Evolutionary conservation across 1,140 invertebrate species (phyloP).

Genomic region (Temnothorax longispinosus): DNA sequence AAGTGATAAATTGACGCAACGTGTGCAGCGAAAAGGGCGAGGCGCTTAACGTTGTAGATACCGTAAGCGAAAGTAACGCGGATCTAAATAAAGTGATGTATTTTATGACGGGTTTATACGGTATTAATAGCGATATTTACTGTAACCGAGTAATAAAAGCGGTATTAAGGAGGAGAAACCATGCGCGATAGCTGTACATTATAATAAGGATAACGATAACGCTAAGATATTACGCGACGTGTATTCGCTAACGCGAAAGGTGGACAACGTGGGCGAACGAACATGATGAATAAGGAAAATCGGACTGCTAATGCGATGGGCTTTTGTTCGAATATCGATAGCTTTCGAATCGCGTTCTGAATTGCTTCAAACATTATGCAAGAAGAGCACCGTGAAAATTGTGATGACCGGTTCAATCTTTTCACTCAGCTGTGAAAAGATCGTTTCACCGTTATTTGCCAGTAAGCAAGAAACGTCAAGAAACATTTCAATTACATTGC

Average conservation of each 20-base stretch:
- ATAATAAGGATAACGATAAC: slow-evolving; percentile 63
- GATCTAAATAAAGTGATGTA: slow-evolving; percentile 83
- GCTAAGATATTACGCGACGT: slow-evolving; percentile 41
- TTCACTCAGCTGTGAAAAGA: not conserved
- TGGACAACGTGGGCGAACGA: slow-evolving; percentile 30
- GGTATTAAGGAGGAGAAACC: slow-evolving; percentile 65
- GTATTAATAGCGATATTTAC: slow-evolving; percentile 84
- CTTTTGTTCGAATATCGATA: not conserved
- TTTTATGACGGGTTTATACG: slow-evolving; percentile 85
- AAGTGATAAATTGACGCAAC: slow-evolving; percentile 31
- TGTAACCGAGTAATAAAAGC: slow-evolving; percentile 77
- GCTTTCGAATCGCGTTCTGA: not conserved
- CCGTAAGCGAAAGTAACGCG: slow-evolving; percentile 70
- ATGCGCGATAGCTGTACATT: slow-evolving; percentile 50
- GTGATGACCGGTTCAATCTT: not conserved
- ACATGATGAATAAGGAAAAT: not conserved
- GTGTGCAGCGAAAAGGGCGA: slow-evolving; percentile 35
- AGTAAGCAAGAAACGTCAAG: too few species aligned
- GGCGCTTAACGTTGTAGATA: slow-evolving; percentile 65
- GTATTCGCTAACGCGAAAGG: slow-evolving; percentile 41
- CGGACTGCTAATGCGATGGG: not conserved
- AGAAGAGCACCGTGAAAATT: not conserved
- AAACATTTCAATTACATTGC: too few species aligned
- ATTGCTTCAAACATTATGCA: not conserved
- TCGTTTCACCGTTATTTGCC: not conserved